These are phyloP conservation scores for Metellina segmentata DNA, from an alignment of 2,888 invertebrate species.

Conservation along the genomic window DNA sequence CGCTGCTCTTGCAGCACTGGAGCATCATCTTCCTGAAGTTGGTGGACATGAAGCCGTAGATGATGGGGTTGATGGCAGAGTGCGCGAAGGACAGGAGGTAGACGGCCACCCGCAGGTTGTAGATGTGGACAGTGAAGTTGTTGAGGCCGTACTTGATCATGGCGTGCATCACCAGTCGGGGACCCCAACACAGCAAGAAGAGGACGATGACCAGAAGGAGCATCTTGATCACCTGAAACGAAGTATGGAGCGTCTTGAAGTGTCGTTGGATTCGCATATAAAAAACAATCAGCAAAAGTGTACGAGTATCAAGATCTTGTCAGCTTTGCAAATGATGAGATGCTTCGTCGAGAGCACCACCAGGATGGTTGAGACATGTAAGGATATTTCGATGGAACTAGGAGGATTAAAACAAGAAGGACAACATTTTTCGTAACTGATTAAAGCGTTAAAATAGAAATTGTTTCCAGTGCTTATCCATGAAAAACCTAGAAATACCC, in stretches of 20 bases:
- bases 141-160: slow-evolving; percentile 80
- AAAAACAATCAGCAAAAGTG: background rate
- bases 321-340: too few relatives aligned
- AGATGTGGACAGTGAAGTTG: slow-evolving; percentile 79
- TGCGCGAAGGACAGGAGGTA: slow-evolving; percentile 81
- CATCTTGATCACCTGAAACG: slow-evolving; percentile 83
- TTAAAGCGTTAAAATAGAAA: too few relatives aligned
- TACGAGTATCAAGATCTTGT: background rate
- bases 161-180: slow-evolving; percentile 82
- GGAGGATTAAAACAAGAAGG: too few relatives aligned
- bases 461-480: too few relatives aligned
- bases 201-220: slow-evolving; percentile 82
- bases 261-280: too few relatives aligned
- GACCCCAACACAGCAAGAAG: slow-evolving; percentile 83
- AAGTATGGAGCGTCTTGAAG: too few relatives aligned
- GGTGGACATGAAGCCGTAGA: slow-evolving; percentile 81
- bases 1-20: slow-evolving; percentile 78
- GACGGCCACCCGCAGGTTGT: slow-evolving; percentile 80
- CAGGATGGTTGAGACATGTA: too few relatives aligned
- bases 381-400: too few relatives aligned
- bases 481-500: too few relatives aligned
- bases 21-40: slow-evolving; percentile 80
- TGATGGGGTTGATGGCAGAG: slow-evolving; percentile 81
- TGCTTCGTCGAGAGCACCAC: too few relatives aligned
- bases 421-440: too few relatives aligned